Percentiles rank a stretch among this genome's conserved stretches.
Evolutionary conservation across 2,113 vertebrate species (phyloP).

Genomic region (Xiphorhynchus elegans): DNA sequence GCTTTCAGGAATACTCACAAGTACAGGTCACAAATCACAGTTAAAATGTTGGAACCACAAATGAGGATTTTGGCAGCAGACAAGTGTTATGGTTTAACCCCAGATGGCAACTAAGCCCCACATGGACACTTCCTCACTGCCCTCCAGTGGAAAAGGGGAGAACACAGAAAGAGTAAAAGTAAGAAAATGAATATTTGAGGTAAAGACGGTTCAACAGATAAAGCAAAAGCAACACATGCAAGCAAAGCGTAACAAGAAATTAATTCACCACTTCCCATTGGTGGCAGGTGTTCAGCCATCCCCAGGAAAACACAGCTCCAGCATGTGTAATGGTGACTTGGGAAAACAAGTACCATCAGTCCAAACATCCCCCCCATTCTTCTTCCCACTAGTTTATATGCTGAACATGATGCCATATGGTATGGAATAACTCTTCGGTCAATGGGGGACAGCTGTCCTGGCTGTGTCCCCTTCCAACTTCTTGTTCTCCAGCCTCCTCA

Average conservation of each 20-base stretch:
- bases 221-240: neutral
- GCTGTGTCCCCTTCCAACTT: neutral
- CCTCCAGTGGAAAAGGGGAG: neutral
- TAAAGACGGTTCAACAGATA: neutral
- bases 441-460: too few species aligned
- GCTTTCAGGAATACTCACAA: neutral
- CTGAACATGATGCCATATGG: too few species aligned
- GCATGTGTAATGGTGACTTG: too few species aligned
- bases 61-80: neutral
- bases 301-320: neutral
- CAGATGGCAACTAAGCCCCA: neutral
- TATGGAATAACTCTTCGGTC: neutral
- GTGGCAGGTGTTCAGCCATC: neutral
- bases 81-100: neutral
- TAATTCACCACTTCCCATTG: neutral
- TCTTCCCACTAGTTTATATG: neutral
- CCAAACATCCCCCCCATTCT: neutral
- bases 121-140: neutral
- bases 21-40: neutral
- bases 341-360: too few species aligned
- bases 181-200: neutral
- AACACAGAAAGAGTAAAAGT: neutral
- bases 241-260: neutral
- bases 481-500: neutral
- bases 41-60: neutral